Conservation (phyloP, 1,140 invertebrate species). For the Heliconius hewitsoni region DNA sequence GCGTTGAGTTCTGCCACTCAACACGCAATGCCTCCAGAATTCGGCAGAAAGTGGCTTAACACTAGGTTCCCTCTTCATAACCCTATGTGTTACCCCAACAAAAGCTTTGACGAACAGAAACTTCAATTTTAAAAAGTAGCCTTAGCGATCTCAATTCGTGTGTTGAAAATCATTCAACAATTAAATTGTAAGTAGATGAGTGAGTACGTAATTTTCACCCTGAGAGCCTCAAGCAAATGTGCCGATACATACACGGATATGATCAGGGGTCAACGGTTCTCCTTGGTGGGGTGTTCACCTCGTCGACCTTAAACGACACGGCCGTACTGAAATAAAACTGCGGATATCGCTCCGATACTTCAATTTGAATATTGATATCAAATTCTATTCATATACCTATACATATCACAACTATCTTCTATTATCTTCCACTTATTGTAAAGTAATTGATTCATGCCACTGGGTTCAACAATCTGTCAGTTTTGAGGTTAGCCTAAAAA, state of each 20-base stretch:
- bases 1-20: too few species aligned
- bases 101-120: background rate
- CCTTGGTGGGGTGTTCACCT: slow-evolving; percentile 78
- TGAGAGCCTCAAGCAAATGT: slow-evolving; percentile 46
- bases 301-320: slow-evolving; percentile 64
- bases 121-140: background rate
- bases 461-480: background rate
- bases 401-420: background rate
- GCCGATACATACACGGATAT: slow-evolving; percentile 56
- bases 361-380: slow-evolving; percentile 24
- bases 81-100: too few species aligned
- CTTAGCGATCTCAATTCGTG: background rate
- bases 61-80: too few species aligned
- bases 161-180: background rate
- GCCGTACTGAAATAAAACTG: slow-evolving; percentile 53
- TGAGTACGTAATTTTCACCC: slow-evolving; percentile 42
- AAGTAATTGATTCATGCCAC: slow-evolving; percentile 10
- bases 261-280: slow-evolving; percentile 73
- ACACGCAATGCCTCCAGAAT: too few species aligned
- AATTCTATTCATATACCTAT: background rate
- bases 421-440: slow-evolving; percentile 15
- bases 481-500: too few species aligned
- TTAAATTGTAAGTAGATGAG: background rate
- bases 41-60: too few species aligned
- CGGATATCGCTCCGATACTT: slow-evolving; percentile 31